Conservation (phyloP, 2,113 vertebrate species). For the Fregetta grallaria region DNA sequence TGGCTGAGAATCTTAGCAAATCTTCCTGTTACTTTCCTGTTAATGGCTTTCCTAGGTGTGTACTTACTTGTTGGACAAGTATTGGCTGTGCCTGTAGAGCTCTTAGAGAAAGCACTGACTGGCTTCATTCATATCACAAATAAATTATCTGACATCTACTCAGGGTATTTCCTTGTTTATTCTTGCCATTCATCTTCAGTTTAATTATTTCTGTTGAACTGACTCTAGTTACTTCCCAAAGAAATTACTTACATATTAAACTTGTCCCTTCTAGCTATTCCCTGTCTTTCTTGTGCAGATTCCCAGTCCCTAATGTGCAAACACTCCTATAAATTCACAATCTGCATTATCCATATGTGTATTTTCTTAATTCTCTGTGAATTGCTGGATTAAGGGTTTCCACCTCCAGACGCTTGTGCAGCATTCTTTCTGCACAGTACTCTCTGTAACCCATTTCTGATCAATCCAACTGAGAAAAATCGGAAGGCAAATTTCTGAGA, state of each 20-base stretch:
- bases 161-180: constrained; percentile 10
- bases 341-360: not conserved
- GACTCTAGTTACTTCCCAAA: not conserved
- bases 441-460: not conserved
- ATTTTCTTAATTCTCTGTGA: constrained; percentile 32
- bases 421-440: not conserved
- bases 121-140: not conserved
- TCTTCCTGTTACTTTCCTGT: not conserved
- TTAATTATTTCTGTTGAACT: constrained; percentile 19
- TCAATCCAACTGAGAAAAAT: not conserved
- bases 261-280: constrained; percentile 22
- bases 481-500: not conserved
- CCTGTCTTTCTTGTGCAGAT: not conserved
- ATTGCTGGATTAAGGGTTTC: constrained; percentile 8
- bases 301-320: constrained; percentile 14
- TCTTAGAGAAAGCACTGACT: not conserved
- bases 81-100: not conserved
- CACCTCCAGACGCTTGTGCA: not conserved
- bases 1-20: not conserved
- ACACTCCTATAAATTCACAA: not conserved
- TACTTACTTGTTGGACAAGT: not conserved
- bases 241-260: constrained; percentile 7
- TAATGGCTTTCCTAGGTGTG: not conserved
- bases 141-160: not conserved
- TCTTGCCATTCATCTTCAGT: not conserved